A percentile compares a stretch with the other conserved stretches of the same genome.
Evolutionary conservation across 2,797 vertebrate genomes (phyloP).

Genomic region (Eulemur mongoz): DNA sequence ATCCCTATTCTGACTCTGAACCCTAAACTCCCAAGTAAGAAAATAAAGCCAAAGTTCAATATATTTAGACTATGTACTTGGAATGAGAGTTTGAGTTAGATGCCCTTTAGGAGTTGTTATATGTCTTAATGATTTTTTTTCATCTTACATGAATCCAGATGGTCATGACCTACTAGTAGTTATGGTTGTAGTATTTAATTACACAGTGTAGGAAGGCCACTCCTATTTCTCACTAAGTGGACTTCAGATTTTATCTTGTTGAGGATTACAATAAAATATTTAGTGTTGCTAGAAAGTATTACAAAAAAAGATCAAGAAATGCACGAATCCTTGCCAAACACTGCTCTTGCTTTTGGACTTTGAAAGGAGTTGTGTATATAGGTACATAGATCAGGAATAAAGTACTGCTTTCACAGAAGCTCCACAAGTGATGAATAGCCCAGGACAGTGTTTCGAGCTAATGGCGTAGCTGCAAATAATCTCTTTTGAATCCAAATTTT

Average conservation of each 20-base stretch:
- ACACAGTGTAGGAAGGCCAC: not conserved
- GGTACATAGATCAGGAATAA: not conserved
- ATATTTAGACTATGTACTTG: not conserved
- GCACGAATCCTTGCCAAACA: not conserved
- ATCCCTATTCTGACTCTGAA: not conserved
- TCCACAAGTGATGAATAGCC: not conserved
- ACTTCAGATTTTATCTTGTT: not conserved
- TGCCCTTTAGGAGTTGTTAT: not conserved
- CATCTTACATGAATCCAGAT: not conserved
- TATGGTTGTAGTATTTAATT: not conserved
- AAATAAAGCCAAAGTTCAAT: not conserved
- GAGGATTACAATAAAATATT: not conserved
- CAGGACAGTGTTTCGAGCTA: not conserved
- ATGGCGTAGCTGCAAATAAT: not conserved
- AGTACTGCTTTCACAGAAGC: not conserved
- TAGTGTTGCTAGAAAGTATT: not conserved
- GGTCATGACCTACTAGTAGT: not conserved
- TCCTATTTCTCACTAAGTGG: not conserved
- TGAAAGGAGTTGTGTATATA: not conserved
- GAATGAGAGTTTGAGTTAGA: not conserved
- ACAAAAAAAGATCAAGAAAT: not conserved
- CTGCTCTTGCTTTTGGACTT: not conserved
- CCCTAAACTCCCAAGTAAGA: not conserved
- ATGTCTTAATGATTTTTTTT: conserved; percentile 12
- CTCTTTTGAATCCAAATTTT: not conserved